phyloP scores from a whole-genome alignment of 2,888 invertebrate species.

The Tipula vernalis region DNA sequence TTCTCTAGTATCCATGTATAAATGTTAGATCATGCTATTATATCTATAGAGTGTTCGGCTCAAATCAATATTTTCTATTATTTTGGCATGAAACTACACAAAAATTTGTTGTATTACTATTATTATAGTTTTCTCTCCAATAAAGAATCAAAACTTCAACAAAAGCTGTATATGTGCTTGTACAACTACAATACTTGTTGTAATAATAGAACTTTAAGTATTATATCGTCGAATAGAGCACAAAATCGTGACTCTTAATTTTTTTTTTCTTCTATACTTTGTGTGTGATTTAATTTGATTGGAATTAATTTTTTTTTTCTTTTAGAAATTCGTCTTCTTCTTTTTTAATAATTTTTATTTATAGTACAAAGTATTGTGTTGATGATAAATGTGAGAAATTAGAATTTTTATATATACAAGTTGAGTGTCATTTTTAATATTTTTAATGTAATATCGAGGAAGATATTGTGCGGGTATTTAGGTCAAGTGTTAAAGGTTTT shows the following conservation, averaged over 20 bases:
- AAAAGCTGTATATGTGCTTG: not conserved
- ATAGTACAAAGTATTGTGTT: not conserved
- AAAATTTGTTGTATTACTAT: not conserved
- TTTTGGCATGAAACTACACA: not conserved
- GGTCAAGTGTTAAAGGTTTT: not conserved
- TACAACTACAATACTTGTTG: not conserved
- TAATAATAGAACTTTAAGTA: not conserved
- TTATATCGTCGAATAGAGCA: not conserved
- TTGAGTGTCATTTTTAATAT: not conserved
- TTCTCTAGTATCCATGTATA: not conserved
- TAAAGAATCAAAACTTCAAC: not conserved
- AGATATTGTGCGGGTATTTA: not conserved
- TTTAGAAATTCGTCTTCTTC: not conserved
- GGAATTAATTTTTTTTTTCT: not conserved
- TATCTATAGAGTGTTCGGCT: not conserved
- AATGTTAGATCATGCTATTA: not conserved
- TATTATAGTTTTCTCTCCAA: not conserved
- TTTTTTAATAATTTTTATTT: not conserved
- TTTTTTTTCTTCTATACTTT: not conserved
- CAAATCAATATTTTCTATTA: not conserved
- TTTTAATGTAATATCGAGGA: not conserved
- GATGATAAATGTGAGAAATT: slow-evolving; percentile 4
- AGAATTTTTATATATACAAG: not conserved
- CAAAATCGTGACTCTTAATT: not conserved
- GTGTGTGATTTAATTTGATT: not conserved